Conservation (phyloP, 1,140 invertebrate genomes). For the Doryteuthis pealeii region DNA sequence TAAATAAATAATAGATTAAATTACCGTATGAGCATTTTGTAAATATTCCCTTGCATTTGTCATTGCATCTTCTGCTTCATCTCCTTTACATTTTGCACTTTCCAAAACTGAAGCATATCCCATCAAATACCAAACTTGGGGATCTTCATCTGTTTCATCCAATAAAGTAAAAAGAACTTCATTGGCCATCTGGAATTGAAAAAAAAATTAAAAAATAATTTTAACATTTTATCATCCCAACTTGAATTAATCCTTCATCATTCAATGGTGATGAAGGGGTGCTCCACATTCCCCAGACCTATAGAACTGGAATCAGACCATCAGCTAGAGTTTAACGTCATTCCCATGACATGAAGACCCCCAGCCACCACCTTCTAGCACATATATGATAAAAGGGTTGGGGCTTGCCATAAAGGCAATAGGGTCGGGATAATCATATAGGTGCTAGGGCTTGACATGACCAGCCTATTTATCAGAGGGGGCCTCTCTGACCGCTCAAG, state of each 20-base stretch:
- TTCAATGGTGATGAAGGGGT: background rate
- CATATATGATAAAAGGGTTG: too few relatives aligned
- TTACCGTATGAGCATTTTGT: constrained; percentile 54
- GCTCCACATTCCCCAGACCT: too few relatives aligned
- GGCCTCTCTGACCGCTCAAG: too few relatives aligned
- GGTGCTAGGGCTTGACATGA: too few relatives aligned
- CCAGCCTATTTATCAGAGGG: too few relatives aligned
- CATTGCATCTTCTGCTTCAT: background rate
- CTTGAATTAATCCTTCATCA: background rate
- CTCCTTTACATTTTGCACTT: constrained; percentile 49
- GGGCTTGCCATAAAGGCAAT: too few relatives aligned
- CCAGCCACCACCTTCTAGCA: too few relatives aligned
- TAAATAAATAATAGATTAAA: too few relatives aligned
- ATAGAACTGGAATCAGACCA: too few relatives aligned
- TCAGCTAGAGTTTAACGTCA: too few relatives aligned
- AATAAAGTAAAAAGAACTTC: constrained; percentile 48
- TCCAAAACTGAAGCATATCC: constrained; percentile 58
- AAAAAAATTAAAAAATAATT: background rate
- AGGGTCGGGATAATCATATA: too few relatives aligned
- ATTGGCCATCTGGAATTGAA: constrained; percentile 40
- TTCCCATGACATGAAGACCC: too few relatives aligned
- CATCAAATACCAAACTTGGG: constrained; percentile 60
- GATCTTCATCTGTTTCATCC: constrained; percentile 54
- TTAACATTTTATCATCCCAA: background rate
- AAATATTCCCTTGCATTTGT: constrained; percentile 58